These are phyloP conservation scores for Barbus barbus DNA, from an alignment of 2,113 vertebrate species.

Conservation along the genomic window DNA sequence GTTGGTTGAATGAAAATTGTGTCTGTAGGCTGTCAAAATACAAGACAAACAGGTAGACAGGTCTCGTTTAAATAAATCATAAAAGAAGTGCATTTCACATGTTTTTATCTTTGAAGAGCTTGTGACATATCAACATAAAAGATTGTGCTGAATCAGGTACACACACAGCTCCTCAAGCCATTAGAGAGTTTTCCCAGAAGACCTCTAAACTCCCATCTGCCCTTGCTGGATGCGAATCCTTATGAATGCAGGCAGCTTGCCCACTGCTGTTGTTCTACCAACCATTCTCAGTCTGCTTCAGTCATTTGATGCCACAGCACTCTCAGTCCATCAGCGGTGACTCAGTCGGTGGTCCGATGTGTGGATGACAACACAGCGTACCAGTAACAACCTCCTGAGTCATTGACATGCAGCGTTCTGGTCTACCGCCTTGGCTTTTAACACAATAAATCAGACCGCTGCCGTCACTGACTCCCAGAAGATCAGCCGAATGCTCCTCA, in stretches of 20 bases:
- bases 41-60: background rate
- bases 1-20: too few species aligned
- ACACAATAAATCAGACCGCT: constrained; percentile 40
- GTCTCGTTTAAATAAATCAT: background rate
- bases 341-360: background rate
- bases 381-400: constrained; percentile 25
- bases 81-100: background rate
- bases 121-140: background rate
- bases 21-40: too few species aligned
- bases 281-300: background rate
- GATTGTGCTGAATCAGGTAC: background rate
- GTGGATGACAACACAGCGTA: background rate
- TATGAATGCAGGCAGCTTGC: background rate
- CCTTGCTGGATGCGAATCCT: background rate
- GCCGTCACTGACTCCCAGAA: constrained; percentile 16
- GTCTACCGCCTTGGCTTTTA: constrained; percentile 48
- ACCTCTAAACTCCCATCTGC: background rate
- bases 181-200: too few species aligned
- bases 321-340: constrained; percentile 3
- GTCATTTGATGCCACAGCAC: constrained; percentile 16
- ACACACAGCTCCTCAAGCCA: background rate
- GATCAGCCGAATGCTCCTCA: constrained; percentile 7
- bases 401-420: constrained; percentile 53
- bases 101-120: background rate
- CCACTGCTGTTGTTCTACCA: background rate